phyloP scores from a whole-genome alignment of 2,113 vertebrate species.

The Terrapene triunguis region DNA sequence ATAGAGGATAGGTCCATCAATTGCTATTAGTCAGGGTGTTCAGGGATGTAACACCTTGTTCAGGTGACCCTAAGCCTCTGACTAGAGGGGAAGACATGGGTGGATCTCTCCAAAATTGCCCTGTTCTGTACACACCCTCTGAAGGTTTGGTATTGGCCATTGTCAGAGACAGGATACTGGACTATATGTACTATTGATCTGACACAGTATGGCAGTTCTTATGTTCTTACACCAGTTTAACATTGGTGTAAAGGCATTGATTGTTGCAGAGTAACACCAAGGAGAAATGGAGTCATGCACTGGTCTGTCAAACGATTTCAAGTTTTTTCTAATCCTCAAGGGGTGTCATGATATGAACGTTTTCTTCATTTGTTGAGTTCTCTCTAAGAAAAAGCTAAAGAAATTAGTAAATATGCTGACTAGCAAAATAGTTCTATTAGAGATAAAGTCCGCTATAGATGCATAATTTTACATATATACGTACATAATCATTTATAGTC shows the following conservation, averaged over 20 bases:
- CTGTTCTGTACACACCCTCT: background rate
- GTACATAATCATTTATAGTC: background rate
- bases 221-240: background rate
- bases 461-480: background rate
- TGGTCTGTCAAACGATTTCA: background rate
- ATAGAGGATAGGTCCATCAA: background rate
- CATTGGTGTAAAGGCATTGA: background rate
- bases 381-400: background rate
- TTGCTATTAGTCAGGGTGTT: background rate
- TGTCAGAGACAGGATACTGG: background rate
- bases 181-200: background rate
- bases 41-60: background rate
- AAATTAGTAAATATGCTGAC: background rate
- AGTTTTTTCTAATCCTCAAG: background rate
- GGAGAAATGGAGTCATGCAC: rapidly evolving
- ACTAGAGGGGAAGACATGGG: background rate
- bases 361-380: background rate
- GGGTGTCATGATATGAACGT: background rate
- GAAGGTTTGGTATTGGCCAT: background rate
- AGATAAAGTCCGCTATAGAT: background rate
- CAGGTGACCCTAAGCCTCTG: background rate
- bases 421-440: background rate
- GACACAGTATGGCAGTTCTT: background rate
- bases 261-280: background rate
- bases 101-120: background rate